Conservation (phyloP, 2,113 vertebrate species). For the Eudyptes chrysolophus region DNA sequence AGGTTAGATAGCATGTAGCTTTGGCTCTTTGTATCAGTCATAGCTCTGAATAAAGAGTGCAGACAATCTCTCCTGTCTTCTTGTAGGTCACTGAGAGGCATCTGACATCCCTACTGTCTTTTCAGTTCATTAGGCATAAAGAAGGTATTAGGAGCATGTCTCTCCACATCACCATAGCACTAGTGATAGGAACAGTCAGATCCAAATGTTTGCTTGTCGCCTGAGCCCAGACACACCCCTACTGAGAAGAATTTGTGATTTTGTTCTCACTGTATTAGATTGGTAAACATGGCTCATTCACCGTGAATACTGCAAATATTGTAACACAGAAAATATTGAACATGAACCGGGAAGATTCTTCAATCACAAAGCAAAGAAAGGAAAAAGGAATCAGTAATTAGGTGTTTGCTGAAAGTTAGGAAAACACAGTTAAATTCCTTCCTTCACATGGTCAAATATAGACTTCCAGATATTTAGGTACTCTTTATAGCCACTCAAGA, state of each 20-base stretch:
- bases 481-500: not conserved
- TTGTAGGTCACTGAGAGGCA: not conserved
- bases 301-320: not conserved
- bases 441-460: not conserved
- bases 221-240: not conserved
- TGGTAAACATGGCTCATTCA: not conserved
- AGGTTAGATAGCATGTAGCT: not conserved
- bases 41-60: not conserved
- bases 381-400: not conserved
- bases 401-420: not conserved
- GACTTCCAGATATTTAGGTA: not conserved
- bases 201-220: not conserved
- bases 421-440: not conserved
- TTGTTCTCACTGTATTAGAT: not conserved
- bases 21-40: not conserved
- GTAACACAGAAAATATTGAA: not conserved
- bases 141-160: not conserved
- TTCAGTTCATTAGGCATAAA: conserved; percentile 11
- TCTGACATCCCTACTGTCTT: not conserved
- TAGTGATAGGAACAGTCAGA: not conserved
- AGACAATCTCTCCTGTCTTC: not conserved
- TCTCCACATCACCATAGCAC: not conserved
- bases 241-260: not conserved
- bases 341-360: not conserved
- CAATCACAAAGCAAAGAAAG: not conserved